phyloP scores from a whole-genome alignment of 2,113 vertebrate genomes.

The Poicephalus meyeri region DNA sequence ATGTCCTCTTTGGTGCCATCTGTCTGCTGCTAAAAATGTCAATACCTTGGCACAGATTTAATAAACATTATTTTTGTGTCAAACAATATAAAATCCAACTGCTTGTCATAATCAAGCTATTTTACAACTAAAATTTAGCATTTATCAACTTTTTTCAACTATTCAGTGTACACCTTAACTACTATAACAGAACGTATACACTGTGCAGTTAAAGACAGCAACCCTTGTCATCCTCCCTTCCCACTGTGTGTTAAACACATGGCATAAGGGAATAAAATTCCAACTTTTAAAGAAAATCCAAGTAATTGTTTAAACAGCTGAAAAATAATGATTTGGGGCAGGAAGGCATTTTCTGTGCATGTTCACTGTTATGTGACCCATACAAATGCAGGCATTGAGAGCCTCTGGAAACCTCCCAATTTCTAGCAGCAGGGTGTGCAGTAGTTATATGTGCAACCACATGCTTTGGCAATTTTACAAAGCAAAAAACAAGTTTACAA shows the following conservation, averaged over 20 bases:
- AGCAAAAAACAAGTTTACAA: constrained; percentile 27
- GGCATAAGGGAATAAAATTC: not conserved
- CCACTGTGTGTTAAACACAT: not conserved
- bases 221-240: not conserved
- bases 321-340: not conserved
- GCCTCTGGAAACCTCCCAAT: constrained; percentile 41
- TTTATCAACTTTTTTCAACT: not conserved
- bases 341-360: not conserved
- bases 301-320: not conserved
- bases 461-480: constrained; percentile 32
- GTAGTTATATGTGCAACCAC: not conserved
- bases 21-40: not conserved
- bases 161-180: not conserved
- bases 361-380: not conserved
- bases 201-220: not conserved
- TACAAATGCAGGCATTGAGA: constrained; percentile 1
- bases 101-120: not conserved
- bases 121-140: not conserved
- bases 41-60: not conserved
- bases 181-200: not conserved
- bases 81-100: not conserved
- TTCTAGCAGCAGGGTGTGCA: not conserved
- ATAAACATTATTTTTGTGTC: not conserved
- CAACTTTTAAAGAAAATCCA: not conserved
- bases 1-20: not conserved